Conservation (phyloP, 2,113 vertebrate genomes). For the Nycticorax nycticorax region DNA sequence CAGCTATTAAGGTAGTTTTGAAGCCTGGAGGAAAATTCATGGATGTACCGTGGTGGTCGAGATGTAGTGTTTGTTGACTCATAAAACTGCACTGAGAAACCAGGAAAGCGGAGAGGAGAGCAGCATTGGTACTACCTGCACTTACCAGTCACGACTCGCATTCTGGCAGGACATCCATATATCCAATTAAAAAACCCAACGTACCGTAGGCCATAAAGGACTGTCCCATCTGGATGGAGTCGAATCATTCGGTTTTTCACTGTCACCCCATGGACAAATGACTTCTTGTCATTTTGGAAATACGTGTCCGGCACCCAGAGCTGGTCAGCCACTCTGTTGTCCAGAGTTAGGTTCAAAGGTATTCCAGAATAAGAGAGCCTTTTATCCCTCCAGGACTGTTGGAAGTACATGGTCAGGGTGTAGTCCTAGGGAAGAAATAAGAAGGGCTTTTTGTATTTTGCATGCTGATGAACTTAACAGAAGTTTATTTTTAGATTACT, state of each 20-base stretch:
- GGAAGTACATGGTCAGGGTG: constrained; percentile 95
- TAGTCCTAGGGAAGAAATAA: constrained; percentile 82
- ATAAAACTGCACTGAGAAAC: not conserved
- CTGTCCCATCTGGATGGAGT: constrained; percentile 92
- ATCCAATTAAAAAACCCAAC: not conserved
- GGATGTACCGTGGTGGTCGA: not conserved
- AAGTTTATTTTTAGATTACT: not conserved
- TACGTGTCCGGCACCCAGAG: constrained; percentile 94
- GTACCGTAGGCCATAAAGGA: constrained; percentile 91
- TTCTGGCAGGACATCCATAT: not conserved
- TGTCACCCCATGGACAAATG: constrained; percentile 91
- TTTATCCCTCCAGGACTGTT: constrained; percentile 95
- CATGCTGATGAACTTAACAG: not conserved
- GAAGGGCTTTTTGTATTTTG: not conserved
- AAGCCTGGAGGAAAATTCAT: not conserved
- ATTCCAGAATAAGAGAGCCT: constrained; percentile 93
- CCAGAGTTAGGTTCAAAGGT: constrained; percentile 90
- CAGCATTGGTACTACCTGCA: not conserved
- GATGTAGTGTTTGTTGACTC: not conserved
- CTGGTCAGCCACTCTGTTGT: constrained; percentile 91
- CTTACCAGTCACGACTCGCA: not conserved
- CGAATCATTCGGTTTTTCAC: constrained; percentile 94
- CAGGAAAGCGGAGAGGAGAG: not conserved
- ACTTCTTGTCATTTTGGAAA: constrained; percentile 95
- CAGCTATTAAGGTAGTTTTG: not conserved